Percentiles rank a stretch among this genome's conserved stretches.
phyloP scores from a whole-genome alignment of 92 coral and sea anemone genomes.

The Scolanthus callimorphus region DNA sequence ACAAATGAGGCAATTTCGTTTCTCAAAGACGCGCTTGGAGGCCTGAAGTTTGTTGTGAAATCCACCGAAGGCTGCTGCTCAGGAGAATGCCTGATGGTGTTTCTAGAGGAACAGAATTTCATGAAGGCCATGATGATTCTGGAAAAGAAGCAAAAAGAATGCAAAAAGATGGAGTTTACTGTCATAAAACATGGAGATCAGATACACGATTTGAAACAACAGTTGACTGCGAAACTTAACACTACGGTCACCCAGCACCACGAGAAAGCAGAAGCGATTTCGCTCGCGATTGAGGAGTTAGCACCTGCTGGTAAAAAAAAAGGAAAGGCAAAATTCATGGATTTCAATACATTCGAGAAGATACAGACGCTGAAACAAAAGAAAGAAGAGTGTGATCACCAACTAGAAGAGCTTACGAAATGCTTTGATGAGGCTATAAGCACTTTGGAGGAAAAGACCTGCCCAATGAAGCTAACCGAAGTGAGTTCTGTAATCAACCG shows the following conservation, averaged over 20 bases:
- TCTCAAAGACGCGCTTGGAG: too few relatives aligned
- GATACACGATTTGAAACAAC: not conserved
- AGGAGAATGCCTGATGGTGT: too few relatives aligned
- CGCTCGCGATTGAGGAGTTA: not conserved
- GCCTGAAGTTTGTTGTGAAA: too few relatives aligned
- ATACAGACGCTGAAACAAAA: not conserved
- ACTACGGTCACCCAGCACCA: not conserved
- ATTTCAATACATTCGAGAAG: not conserved
- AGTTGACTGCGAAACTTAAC: not conserved
- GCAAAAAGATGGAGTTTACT: too few relatives aligned
- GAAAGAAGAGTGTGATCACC: not conserved
- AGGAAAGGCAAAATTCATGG: not conserved
- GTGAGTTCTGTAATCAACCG: conserved; percentile 25
- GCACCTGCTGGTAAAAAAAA: not conserved
- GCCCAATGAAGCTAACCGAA: not conserved
- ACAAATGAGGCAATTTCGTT: too few relatives aligned
- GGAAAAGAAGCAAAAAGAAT: too few relatives aligned
- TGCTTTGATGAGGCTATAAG: not conserved
- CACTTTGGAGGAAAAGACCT: not conserved
- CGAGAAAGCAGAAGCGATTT: not conserved
- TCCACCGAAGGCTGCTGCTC: too few relatives aligned
- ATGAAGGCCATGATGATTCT: too few relatives aligned
- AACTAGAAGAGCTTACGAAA: conserved; percentile 10
- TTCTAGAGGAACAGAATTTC: too few relatives aligned
- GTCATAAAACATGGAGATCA: too few relatives aligned